Evolutionary conservation across 53 echinoderm and acorn worm species (phyloP).

Genomic region (Zoroaster sp.): DNA sequence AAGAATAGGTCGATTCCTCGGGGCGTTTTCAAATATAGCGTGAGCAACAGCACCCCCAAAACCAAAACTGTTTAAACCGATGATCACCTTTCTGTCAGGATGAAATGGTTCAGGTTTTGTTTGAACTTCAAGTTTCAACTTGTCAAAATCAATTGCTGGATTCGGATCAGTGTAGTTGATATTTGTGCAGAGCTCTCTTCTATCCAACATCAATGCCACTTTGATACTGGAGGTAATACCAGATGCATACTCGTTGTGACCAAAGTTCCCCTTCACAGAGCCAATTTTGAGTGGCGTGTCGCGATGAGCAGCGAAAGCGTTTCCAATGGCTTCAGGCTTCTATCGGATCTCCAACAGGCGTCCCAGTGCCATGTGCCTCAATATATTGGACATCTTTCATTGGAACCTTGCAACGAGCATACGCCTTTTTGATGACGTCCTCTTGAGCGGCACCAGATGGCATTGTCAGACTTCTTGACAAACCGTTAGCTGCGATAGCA

Average conservation of each 20-base stretch:
- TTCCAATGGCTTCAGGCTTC: conserved; percentile 88
- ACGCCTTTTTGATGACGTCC: conserved; percentile 72
- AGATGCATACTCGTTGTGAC: conserved; percentile 85
- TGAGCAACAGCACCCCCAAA: conserved; percentile 92
- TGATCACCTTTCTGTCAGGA: conserved; percentile 40
- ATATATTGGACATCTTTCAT: conserved; percentile 78
- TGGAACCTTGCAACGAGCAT: conserved; percentile 72
- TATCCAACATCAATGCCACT: conserved; percentile 79
- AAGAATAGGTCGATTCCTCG: background rate
- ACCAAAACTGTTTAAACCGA: conserved; percentile 89
- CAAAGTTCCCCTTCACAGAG: conserved; percentile 95
- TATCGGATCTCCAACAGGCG: conserved; percentile 93
- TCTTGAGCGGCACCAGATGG: conserved; percentile 77
- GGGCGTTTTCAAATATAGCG: conserved; percentile 82
- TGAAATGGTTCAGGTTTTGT: conserved; percentile 63
- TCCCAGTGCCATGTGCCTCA: conserved; percentile 96
- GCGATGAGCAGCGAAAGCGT: conserved; percentile 56
- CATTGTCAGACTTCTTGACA: conserved; percentile 85
- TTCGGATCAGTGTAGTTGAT: conserved; percentile 82
- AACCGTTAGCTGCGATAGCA: conserved; percentile 81
- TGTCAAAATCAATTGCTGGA: conserved; percentile 80
- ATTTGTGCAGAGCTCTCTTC: conserved; percentile 65
- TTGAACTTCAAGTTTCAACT: conserved; percentile 74
- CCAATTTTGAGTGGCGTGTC: conserved; percentile 79
- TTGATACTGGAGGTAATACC: conserved; percentile 82